Percentiles rank a stretch among this genome's conserved stretches.
phyloP scores from a whole-genome alignment of 2,113 vertebrate species.

The Semnornis frantzii region DNA sequence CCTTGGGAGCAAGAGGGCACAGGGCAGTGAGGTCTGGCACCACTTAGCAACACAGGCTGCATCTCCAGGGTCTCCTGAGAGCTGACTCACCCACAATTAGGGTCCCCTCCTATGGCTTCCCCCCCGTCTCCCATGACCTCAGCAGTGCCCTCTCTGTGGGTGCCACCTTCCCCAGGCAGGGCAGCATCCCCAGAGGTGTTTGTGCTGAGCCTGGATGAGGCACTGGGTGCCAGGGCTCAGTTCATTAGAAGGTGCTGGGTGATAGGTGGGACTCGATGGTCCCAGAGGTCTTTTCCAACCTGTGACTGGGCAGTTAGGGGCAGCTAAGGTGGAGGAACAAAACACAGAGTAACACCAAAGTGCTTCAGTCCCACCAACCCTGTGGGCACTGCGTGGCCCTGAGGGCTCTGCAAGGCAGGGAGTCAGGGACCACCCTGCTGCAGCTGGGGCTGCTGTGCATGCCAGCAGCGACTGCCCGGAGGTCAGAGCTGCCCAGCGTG shows the following conservation, averaged over 20 bases:
- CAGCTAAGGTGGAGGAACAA: background rate
- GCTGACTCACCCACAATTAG: rapidly evolving
- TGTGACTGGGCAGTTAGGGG: background rate
- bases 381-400: rapidly evolving
- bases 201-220: too few relatives aligned
- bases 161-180: background rate
- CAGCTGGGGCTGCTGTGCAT: rapidly evolving
- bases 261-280: too few relatives aligned
- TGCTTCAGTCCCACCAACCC: background rate
- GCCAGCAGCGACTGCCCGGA: rapidly evolving
- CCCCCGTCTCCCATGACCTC: background rate
- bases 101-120: background rate
- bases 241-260: too few relatives aligned
- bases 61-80: background rate
- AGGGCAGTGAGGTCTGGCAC: background rate
- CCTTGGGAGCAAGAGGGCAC: background rate
- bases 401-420: background rate
- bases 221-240: too few relatives aligned
- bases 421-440: background rate
- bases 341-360: background rate
- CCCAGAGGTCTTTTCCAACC: too few relatives aligned
- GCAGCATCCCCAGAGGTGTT: background rate
- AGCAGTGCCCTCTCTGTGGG: background rate
- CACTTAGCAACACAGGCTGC: background rate
- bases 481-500: background rate